phyloP scores from a whole-genome alignment of 2,888 invertebrate species.

The Trichopoda pennipes region DNA sequence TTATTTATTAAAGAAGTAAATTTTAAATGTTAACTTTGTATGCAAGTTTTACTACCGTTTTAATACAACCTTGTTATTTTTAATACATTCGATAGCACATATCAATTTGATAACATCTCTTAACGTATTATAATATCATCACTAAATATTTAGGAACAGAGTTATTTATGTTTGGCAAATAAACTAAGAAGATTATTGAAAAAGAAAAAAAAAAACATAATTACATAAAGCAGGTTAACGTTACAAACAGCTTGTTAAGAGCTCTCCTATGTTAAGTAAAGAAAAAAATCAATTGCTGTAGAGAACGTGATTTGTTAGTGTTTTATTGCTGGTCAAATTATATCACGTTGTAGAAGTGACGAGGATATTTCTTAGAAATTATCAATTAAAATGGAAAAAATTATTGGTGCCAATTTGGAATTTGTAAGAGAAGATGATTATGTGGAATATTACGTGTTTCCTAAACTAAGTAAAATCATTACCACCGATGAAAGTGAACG shows the following conservation, averaged over 20 bases:
- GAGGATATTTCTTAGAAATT: conserved; percentile 20
- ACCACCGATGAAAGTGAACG: conserved; percentile 69
- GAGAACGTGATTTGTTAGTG: conserved; percentile 52
- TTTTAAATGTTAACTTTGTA: no score
- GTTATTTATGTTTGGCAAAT: conserved; percentile 43
- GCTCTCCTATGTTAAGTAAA: background rate
- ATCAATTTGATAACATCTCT: conserved; percentile 5
- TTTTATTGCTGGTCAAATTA: background rate
- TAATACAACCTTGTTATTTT: background rate
- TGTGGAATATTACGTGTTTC: conserved; percentile 88
- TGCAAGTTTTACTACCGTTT: no score
- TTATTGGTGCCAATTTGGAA: conserved; percentile 80
- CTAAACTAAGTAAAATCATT: conserved; percentile 81
- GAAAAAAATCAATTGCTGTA: background rate
- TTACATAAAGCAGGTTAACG: conserved; percentile 22
- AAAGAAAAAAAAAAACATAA: conserved; percentile 9
- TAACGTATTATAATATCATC: conserved; percentile 17
- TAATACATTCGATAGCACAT: background rate
- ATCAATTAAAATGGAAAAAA: conserved; percentile 71
- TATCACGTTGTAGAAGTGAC: background rate
- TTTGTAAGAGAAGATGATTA: conserved; percentile 87
- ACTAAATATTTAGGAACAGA: conserved; percentile 50
- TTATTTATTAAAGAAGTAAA: no score
- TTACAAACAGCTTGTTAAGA: background rate
- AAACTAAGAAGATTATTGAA: conserved; percentile 6